A percentile compares a stretch with the other conserved stretches of the same genome.
Evolutionary conservation across 2,888 invertebrate genomes (phyloP).

Genomic region (Sphaerophoria rueppellii): DNA sequence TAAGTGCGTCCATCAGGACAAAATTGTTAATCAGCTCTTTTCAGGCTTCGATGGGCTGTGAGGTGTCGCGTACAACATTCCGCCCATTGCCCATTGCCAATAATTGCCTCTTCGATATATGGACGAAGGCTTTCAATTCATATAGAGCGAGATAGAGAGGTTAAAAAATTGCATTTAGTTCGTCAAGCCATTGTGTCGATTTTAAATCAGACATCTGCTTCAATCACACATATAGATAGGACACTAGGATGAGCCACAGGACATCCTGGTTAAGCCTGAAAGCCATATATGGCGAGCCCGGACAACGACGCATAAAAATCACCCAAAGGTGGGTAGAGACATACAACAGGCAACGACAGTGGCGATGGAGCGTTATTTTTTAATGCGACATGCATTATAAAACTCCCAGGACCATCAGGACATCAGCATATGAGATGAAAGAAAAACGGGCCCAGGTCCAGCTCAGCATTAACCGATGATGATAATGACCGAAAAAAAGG

Average conservation of each 20-base stretch:
- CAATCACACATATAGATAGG: conserved; percentile 32
- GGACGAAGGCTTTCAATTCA: conserved; percentile 24
- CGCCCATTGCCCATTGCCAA: conserved; percentile 33
- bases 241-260: conserved; percentile 45
- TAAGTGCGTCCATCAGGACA: conserved; percentile 25
- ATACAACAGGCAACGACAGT: conserved; percentile 12
- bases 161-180: conserved; percentile 29
- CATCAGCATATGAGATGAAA: background rate
- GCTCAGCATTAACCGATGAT: conserved; percentile 58
- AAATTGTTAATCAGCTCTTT: conserved; percentile 38
- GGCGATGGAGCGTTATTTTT: conserved; percentile 68
- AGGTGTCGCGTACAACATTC: conserved; percentile 44
- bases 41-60: conserved; percentile 2
- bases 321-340: too few relatives aligned
- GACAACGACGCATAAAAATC: conserved; percentile 13
- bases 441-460: conserved; percentile 40
- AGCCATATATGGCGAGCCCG: conserved; percentile 21
- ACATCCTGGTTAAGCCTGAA: conserved; percentile 28
- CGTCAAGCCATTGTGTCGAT: conserved; percentile 64
- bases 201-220: conserved; percentile 66
- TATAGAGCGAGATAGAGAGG: background rate
- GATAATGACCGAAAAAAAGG: conserved; percentile 29
- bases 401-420: conserved; percentile 13
- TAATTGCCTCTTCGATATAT: conserved; percentile 40
- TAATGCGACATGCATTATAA: conserved; percentile 71